A percentile compares a stretch with the other conserved stretches of the same genome.
These are phyloP conservation scores for Danionella cerebrum DNA, from an alignment of 2,113 vertebrate genomes.

Conservation along the genomic window DNA sequence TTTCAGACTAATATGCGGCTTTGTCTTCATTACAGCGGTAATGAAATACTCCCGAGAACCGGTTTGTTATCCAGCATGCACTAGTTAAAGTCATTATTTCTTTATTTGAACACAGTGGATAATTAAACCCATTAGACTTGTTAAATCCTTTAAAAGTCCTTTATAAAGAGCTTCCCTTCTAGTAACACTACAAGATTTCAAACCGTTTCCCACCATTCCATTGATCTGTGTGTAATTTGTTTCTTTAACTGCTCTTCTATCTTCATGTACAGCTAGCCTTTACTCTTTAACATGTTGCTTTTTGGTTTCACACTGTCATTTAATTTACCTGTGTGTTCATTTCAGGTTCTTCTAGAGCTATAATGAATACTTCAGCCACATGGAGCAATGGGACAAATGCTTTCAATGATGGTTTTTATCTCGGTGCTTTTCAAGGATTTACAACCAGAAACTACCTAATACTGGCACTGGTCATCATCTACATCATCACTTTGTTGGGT, in stretches of 20 bases:
- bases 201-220: too few relatives aligned
- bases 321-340: not conserved
- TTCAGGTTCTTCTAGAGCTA: not conserved
- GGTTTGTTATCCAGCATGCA: too few relatives aligned
- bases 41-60: too few relatives aligned
- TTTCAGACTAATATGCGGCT: too few relatives aligned
- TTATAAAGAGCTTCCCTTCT: constrained; percentile 3
- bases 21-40: too few relatives aligned
- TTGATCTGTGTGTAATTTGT: too few relatives aligned
- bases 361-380: constrained; percentile 26
- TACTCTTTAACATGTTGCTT: too few relatives aligned
- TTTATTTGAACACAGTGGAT: constrained; percentile 17
- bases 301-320: not conserved
- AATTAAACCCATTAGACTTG: constrained; percentile 29
- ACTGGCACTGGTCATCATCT: constrained; percentile 34
- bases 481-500: constrained; percentile 36
- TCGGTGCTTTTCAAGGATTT: constrained; percentile 30
- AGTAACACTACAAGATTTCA: too few relatives aligned
- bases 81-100: not conserved
- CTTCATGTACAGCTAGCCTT: too few relatives aligned
- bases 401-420: constrained; percentile 34
- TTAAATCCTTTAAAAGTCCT: not conserved
- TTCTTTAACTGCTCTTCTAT: too few relatives aligned
- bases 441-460: constrained; percentile 38
- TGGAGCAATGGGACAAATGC: constrained; percentile 16